A percentile compares a stretch with the other conserved stretches of the same genome.
Conservation (phyloP, 2,888 invertebrate genomes). For the Yponomeuta sedellus region DNA sequence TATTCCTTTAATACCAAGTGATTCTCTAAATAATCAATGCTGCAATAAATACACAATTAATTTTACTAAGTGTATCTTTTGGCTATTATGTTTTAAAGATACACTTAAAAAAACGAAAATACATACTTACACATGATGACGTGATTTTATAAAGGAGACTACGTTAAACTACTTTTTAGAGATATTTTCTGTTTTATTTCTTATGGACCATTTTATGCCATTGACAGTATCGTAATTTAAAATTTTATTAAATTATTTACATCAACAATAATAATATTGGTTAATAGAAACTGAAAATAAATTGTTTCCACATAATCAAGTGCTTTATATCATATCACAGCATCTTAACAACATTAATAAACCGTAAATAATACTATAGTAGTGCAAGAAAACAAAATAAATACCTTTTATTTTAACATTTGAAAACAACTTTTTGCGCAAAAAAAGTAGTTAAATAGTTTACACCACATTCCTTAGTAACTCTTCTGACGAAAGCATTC, state of each 20-base stretch:
- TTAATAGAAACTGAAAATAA: neutral
- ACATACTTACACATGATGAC: neutral
- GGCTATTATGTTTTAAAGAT: too few relatives aligned
- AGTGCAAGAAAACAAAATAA: neutral
- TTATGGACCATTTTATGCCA: conserved; percentile 53
- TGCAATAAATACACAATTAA: too few relatives aligned
- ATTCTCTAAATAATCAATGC: too few relatives aligned
- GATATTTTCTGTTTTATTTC: conserved; percentile 15
- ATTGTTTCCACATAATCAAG: conserved; percentile 27
- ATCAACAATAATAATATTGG: conserved; percentile 25
- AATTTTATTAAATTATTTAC: conserved; percentile 48
- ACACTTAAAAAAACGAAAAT: too few relatives aligned
- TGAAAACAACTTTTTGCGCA: neutral
- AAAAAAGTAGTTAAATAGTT: neutral
- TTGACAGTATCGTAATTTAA: conserved; percentile 32
- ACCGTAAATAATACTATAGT: conserved; percentile 24
- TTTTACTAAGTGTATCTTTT: too few relatives aligned
- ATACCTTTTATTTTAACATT: neutral
- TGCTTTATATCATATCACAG: conserved; percentile 60
- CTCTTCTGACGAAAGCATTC: conserved; percentile 74
- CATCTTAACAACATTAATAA: conserved; percentile 43
- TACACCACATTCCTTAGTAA: conserved; percentile 59
- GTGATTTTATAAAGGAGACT: neutral
- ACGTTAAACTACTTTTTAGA: conserved; percentile 17
- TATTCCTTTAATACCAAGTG: neutral